Base-by-base conservation (phyloP, 2,113 vertebrate genomes). In the Crotalus viridis region DNA sequence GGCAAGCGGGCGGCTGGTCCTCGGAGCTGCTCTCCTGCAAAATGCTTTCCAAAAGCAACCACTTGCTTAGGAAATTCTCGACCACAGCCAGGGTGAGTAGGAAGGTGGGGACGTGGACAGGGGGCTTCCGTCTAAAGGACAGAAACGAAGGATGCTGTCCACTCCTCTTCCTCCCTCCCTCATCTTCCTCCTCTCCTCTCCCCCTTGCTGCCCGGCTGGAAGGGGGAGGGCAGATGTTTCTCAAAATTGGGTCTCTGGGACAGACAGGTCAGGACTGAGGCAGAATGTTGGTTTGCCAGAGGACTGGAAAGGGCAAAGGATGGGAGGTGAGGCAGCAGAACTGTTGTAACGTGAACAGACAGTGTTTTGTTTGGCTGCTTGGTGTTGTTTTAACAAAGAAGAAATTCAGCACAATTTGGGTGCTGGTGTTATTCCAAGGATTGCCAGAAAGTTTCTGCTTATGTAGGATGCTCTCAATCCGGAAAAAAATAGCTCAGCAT, bases 31-130 rank as follows among this genome's bases (percentile, higher is more conserved):
- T 55, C 28, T 46, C 86, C 10, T 48, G 86, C 92, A 93, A 94
- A 55, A 99, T 99, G 99, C 94, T 99, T 98, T 98, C 97, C 98
- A 96, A 97, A 43, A 97, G 97, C 56, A 96, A 93, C n/a, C 98
- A 96, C 92, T 96, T 98, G 94, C 94, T 98, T 19, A 97, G 99
- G 97, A 97, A 95, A 95, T 98, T 99, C 97, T 99, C 98, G 97
- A 98, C 98, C n/a, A 91, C 95, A 15, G 93, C 98, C 43, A 97
- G 96, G 87, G 99, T 99, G 98, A 99, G 99, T 89, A 56, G 54
- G 88, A 19, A n/a, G 7, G 6, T 39, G 33, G 33, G 74, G 74
- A 81, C 74, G 74, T 43, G 74, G 74, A 43, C 17, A 9, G 87
- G 17, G 5, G 5, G 13, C 52, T 54, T 56, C 17, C 3, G 13